A percentile compares a stretch with the other conserved stretches of the same genome.
Conservation (phyloP, 2,797 vertebrate species). For the Protonibea diacanthus region DNA sequence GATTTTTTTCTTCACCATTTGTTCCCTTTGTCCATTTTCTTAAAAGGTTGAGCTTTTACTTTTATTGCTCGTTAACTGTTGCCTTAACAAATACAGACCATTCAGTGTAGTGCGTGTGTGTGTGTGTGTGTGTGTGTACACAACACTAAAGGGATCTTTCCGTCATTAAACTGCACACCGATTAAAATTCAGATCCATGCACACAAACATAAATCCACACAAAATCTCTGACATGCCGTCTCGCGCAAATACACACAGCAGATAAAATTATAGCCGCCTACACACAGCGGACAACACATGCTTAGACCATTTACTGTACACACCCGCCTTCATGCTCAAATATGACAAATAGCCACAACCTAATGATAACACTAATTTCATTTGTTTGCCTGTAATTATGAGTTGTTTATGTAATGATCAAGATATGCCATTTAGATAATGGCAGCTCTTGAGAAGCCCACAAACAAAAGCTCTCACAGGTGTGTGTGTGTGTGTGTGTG, state of each 20-base stretch:
- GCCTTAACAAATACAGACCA: constrained; percentile 23
- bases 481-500: constrained; percentile 10
- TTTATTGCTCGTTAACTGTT: constrained; percentile 44
- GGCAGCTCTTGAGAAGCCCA: constrained; percentile 27
- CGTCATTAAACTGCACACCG: constrained; percentile 28
- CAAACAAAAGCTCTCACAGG: constrained; percentile 11
- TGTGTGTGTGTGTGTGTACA: background rate
- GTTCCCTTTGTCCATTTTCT: constrained; percentile 28
- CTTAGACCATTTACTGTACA: background rate
- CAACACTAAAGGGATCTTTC: constrained; percentile 20
- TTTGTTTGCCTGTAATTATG: constrained; percentile 56
- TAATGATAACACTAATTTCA: constrained; percentile 43
- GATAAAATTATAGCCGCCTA: constrained; percentile 23
- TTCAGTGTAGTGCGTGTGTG: background rate
- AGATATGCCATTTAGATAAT: constrained; percentile 57
- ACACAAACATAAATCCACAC: constrained; percentile 28
- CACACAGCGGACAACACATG: constrained; percentile 8
- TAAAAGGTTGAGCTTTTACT: constrained; percentile 37
- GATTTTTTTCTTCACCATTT: constrained; percentile 29
- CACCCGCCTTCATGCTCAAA: constrained; percentile 15
- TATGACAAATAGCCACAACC: background rate
- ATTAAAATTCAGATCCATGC: constrained; percentile 7
- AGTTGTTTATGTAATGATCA: constrained; percentile 55
- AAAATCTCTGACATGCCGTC: constrained; percentile 11
- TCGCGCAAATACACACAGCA: constrained; percentile 10